Base-by-base conservation (phyloP, 2,797 vertebrate species). In the Cyprinella venusta region DNA sequence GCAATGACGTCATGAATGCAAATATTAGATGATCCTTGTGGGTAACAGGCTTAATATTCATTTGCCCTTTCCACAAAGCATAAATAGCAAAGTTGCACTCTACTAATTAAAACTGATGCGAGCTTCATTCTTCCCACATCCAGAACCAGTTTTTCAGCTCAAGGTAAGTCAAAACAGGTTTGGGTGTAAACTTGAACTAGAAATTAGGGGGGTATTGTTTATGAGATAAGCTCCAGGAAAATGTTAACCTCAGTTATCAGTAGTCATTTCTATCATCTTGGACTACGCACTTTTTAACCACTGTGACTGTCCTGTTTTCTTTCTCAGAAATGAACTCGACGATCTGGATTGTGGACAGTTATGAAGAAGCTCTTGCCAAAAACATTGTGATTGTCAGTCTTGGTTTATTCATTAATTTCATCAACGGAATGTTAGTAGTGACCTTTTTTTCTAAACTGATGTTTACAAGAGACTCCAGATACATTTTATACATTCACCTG, bases 401-500 rank as follows among this genome's bases (percentile, higher is more conserved):
- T 19, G 82, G 91, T 38, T 83, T 94, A 78, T 88, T 86, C 80
- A 91, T 95, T 88, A 93, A 90, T 88, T 93, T 88, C 84, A 91
- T 95, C 85, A 94, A 94, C 45, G 87, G 86, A 9, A 84, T 86
- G 48, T 89, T 94, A 79, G 88, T 95, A n/a, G 87, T 89, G 24
- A 94, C 89, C 42, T 94, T 94, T 52, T 79, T 89, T 30, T 69
- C 85, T 21, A 90, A 69, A 21, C 30, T 74, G n/a, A 63, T 71
- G 78, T 70, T 81, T 68, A 63, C 68, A 63, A 82, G 26, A 52
- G 75, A 93, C 80, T 91, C 93, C 7, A 93, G 93, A 1, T 95
- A 94, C 72, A 93, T 94, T 38, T 90, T 94, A 6, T 94, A 94
- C 50, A 63, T 92, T 24, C 91, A 93, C 79, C 88, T 93, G 82